Percentiles rank a stretch among this genome's conserved stretches.
These are phyloP conservation scores for Carterocephalus palaemon DNA, from an alignment of 2,888 invertebrate species.

Conservation along the genomic window DNA sequence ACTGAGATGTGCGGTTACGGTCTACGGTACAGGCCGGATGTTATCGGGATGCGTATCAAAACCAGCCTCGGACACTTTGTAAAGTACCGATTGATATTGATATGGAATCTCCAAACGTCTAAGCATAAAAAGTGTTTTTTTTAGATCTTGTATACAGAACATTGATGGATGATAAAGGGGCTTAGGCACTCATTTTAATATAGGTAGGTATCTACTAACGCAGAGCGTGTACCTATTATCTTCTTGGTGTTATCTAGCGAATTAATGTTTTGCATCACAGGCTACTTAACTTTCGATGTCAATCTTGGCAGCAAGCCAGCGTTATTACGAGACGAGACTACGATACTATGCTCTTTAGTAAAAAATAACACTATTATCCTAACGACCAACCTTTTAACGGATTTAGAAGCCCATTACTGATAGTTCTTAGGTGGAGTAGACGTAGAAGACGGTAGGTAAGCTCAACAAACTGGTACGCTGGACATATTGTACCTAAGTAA, in stretches of 20 bases:
- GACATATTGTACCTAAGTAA: no score
- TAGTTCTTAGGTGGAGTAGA: no score
- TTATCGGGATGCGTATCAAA: conserved; percentile 26
- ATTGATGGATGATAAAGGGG: conserved; percentile 10
- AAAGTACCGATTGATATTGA: conserved; percentile 31
- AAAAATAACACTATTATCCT: no score
- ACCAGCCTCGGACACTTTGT: conserved; percentile 24
- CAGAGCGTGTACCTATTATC: conserved; percentile 21
- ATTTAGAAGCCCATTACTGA: no score
- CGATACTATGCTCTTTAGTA: no score
- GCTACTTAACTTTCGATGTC: no score
- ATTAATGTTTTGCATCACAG: conserved; percentile 17
- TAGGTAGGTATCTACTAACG: background rate
- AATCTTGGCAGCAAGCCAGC: no score
- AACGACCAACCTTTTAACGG: no score
- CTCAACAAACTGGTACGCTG: no score
- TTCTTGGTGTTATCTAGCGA: conserved; percentile 17
- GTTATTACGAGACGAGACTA: no score
- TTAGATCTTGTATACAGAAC: conserved; percentile 16
- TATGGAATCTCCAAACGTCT: conserved; percentile 23
- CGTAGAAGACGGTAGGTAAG: no score
- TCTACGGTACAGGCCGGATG: conserved; percentile 25
- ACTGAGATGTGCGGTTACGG: conserved; percentile 22
- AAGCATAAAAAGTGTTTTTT: conserved; percentile 23
- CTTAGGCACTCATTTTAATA: conserved; percentile 2